These are phyloP conservation scores for Cepphus grylle DNA, from an alignment of 2,113 vertebrate genomes.

Conservation along the genomic window DNA sequence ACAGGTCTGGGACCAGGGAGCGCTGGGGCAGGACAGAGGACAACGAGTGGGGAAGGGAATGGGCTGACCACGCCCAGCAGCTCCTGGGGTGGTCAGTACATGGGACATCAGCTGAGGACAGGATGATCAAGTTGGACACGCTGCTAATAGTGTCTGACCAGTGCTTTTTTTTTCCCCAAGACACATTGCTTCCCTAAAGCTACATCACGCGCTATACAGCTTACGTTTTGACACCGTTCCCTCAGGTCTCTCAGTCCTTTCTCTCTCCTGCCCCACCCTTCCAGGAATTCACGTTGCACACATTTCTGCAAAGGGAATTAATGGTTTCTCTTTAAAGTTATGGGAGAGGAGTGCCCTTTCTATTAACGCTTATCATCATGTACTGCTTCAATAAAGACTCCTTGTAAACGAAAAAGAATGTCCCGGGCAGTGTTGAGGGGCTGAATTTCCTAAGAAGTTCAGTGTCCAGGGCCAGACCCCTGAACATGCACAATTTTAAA, in stretches of 20 bases:
- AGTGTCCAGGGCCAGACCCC: background rate
- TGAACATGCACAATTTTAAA: background rate
- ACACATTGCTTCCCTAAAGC: background rate
- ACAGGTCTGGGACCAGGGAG: background rate
- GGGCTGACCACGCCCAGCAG: background rate
- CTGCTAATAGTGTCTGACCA: background rate
- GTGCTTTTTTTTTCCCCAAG: background rate
- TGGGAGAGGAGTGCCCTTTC: slow-evolving; percentile 14
- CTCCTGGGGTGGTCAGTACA: background rate
- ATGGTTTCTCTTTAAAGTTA: slow-evolving; percentile 1
- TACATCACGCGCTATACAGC: background rate
- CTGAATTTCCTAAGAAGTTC: background rate
- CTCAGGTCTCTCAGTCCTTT: background rate
- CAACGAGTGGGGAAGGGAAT: background rate
- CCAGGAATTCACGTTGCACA: slow-evolving; percentile 24
- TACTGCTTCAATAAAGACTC: slow-evolving; percentile 14
- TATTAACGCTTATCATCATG: slow-evolving; percentile 15
- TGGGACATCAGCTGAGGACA: background rate
- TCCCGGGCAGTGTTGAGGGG: background rate
- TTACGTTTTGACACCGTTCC: background rate
- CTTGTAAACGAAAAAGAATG: slow-evolving; percentile 47
- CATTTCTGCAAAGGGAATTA: slow-evolving; percentile 18
- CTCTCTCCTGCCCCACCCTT: background rate
- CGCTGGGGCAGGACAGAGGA: background rate
- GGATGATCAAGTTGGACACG: rapidly evolving